These are phyloP conservation scores for Atractosteus spatula DNA, from an alignment of 2,113 vertebrate species.

Conservation along the genomic window DNA sequence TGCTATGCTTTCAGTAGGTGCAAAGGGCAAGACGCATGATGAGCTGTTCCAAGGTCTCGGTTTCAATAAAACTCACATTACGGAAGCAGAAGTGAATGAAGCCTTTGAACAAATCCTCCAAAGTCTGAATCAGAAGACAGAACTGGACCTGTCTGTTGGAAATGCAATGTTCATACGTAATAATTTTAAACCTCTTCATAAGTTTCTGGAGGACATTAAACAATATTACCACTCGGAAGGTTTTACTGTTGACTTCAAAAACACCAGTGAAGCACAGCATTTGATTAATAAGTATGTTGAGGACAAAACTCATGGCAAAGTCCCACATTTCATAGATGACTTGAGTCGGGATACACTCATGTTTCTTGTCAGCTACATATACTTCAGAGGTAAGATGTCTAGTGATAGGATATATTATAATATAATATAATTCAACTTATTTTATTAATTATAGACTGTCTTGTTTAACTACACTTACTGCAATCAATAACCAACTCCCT, in stretches of 20 bases:
- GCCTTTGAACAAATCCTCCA: slow-evolving; percentile 37
- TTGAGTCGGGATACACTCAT: slow-evolving; percentile 46
- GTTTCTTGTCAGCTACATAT: slow-evolving; percentile 64
- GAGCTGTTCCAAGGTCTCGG: slow-evolving; percentile 61
- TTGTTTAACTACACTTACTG: too few species aligned
- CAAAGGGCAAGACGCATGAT: slow-evolving; percentile 53
- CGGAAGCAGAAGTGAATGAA: slow-evolving; percentile 28
- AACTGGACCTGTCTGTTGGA: slow-evolving; percentile 33
- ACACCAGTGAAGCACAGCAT: slow-evolving; percentile 29
- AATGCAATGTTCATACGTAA: slow-evolving; percentile 52
- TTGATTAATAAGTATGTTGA: slow-evolving; percentile 51
- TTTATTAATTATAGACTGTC: too few species aligned
- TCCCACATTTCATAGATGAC: slow-evolving; percentile 45
- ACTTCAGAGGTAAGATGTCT: slow-evolving; percentile 60
- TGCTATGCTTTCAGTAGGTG: slow-evolving; percentile 61
- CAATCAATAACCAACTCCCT: too few species aligned
- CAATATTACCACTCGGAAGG: slow-evolving; percentile 47
- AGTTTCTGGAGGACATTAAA: slow-evolving; percentile 51
- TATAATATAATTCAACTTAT: too few species aligned
- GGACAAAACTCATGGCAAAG: slow-evolving; percentile 57
- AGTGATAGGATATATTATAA: too few species aligned
- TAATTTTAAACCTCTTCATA: slow-evolving; percentile 16
- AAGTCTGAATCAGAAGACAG: slow-evolving; percentile 1
- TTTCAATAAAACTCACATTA: slow-evolving; percentile 35
- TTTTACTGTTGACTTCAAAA: slow-evolving; percentile 49